Base-by-base conservation (phyloP, 2,113 vertebrate species). In the Actenoides lindsayi region DNA sequence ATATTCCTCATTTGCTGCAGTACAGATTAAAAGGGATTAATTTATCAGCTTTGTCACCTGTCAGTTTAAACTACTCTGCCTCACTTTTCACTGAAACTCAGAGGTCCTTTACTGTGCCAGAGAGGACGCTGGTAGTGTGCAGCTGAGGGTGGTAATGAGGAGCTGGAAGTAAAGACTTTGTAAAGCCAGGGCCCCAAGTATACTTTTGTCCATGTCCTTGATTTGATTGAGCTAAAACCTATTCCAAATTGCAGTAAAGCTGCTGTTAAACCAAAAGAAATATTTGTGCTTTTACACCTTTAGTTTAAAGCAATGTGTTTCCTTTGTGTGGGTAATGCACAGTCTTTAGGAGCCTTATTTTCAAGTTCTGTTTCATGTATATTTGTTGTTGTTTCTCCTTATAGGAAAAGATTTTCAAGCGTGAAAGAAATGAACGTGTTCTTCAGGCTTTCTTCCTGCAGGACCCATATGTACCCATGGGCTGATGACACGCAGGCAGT, bases 381-480 rank as follows among this genome's bases (percentile, higher is more conserved):
- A 5, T 57, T 78, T 89, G 30, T 68, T 64, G 11, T 56, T 59
- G 7, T 46, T 56, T 59, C 6, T 50, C 11, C 17, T 35, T 24
- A 7, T 4, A 54, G 78, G 46, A 63, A 90, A 53, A 65, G 18
- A 13, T 20, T 20, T 86, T 63, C 16, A 18, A 13, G 13, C 62
- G 33, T 35, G 54, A 81, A 63, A 64, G 41, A 54, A 75, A 89
- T 25, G 0, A 63, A 25, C 1, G 2, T 3, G 20, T 35, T 87
- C 20, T 68, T 46, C 21, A 67, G 18, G 16, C 21, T n/a, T 25
- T 41, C 11, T 51, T 85, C 65, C 53, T 73, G 15, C 44, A 53
- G 57, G 39, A 60, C 17, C 7, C 5, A 1, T 37, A 9, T 16
- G 28, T 24, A 35, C 2, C 17, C 42, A 12, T 0, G 1, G 31